Conservation (phyloP, 30 jellyfish, hydroid and myxozoan species). For the Sanderia malayensis region DNA sequence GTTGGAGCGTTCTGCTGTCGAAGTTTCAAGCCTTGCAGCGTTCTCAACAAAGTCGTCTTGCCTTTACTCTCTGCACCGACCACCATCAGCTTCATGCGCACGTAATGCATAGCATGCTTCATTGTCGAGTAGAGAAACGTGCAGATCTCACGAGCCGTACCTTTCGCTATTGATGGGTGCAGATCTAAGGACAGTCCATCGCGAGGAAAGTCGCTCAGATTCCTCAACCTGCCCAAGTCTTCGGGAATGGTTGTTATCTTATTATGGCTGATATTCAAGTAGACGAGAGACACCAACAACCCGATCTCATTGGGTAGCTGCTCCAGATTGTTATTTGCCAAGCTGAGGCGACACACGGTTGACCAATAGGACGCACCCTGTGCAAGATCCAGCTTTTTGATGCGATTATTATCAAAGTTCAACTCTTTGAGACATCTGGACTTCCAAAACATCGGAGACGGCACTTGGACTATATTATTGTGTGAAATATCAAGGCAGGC, state of each 20-base stretch:
- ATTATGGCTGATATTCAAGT: conserved; percentile 71
- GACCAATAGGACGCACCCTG: conserved; percentile 45
- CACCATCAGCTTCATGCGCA: conserved; percentile 78
- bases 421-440: conserved; percentile 62
- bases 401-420: conserved; percentile 63
- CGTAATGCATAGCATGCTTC: conserved; percentile 80
- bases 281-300: conserved; percentile 34
- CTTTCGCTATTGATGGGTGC: conserved; percentile 57
- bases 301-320: conserved; percentile 65
- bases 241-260: conserved; percentile 67
- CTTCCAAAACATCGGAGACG: conserved; percentile 81
- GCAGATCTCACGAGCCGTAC: conserved; percentile 68
- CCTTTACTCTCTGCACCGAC: conserved; percentile 95
- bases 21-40: conserved; percentile 64
- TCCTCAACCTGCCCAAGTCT: conserved; percentile 68
- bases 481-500: conserved; percentile 64
- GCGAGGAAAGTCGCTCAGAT: conserved; percentile 53
- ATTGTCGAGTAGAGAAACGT: conserved; percentile 62
- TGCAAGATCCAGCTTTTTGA: conserved; percentile 48
- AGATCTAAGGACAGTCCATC: conserved; percentile 64
- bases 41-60: conserved; percentile 70
- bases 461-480: conserved; percentile 71
- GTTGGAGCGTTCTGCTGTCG: conserved; percentile 66
- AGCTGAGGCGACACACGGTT: conserved; percentile 32
- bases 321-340: conserved; percentile 60